A percentile compares a stretch with the other conserved stretches of the same genome.
phyloP scores from a whole-genome alignment of 1,140 invertebrate species.

The Stegodyphus dumicola region DNA sequence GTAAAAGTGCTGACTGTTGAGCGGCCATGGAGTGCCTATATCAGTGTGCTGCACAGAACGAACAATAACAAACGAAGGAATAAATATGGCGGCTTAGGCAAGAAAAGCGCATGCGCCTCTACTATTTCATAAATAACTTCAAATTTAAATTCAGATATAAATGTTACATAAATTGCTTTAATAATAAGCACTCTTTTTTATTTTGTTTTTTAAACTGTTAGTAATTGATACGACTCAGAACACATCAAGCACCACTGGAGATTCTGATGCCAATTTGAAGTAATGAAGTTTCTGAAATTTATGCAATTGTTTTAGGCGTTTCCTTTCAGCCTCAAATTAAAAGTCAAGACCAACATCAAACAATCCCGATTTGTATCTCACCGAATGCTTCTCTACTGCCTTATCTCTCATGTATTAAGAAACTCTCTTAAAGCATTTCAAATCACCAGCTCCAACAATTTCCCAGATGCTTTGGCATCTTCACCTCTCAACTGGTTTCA shows the following conservation, averaged over 20 bases:
- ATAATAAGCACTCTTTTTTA: neutral
- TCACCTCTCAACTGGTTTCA: no score
- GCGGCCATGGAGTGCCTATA: constrained; percentile 78
- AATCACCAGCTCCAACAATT: no score
- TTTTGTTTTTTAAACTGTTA: neutral
- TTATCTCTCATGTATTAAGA: no score
- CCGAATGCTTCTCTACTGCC: no score
- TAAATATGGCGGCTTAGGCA: constrained; percentile 30
- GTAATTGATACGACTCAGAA: neutral
- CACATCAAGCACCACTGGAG: neutral
- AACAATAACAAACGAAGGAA: constrained; percentile 54
- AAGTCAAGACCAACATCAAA: no score
- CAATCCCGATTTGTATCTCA: no score
- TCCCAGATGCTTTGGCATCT: no score
- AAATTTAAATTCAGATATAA: neutral
- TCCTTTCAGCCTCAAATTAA: neutral
- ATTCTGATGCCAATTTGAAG: neutral
- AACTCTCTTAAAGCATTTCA: no score
- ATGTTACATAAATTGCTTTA: neutral
- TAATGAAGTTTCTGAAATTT: neutral
- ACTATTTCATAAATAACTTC: neutral
- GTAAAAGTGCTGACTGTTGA: constrained; percentile 91
- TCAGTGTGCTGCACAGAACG: constrained; percentile 18
- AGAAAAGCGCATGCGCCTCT: constrained; percentile 45
- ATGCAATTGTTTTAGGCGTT: no score